Evolutionary conservation across 2,797 vertebrate genomes (phyloP), one percentile per base, ranked within the genome.

Genomic region (Paramormyrops hopkinsi): DNA sequence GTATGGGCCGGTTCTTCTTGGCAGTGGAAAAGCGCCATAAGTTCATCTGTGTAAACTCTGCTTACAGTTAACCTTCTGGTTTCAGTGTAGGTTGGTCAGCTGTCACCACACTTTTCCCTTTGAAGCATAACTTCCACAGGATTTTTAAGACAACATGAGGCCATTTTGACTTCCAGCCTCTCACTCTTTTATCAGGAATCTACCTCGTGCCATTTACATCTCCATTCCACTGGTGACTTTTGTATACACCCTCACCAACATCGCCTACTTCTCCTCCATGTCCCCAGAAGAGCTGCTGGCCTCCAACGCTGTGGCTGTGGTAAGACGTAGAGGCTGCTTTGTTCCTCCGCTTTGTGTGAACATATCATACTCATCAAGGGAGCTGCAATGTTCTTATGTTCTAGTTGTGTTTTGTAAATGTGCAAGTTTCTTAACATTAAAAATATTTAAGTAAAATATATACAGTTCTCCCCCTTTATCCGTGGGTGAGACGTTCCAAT

Each of bases 181-280:
- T 79, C 83, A 85, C 93, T 93, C 91, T 90, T 86, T 93, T 90
- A 90, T 94, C 95, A 99, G 98, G 96, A 99, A 99, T 94, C 97
- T 99, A 93, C 98, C 98, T 96, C 97, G 98, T 50, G 98, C 98
- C 95, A 99, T 99, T 95, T 98, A 97, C 96, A 98, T 99, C 95
- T 99, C 98, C 94, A 99, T 99, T 91, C 98, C 98, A 25, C 91
- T 99, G 97, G 98, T 99, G 94, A 99, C 98, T 89, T 97, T 97
- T 91, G 98, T 99, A 93, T 99, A 99, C 92, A 97, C 98, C 0
- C 97, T 99, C 95, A 99, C 98, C 96, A 99, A 99, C 91, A 96
- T 99, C 84, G 98, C 98, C 92, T 99, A 99, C 95, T 99, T 99
- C 95, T 98, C 97, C 83, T 97, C 98, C 95, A 99, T 99, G 98